Evolutionary conservation across 2,888 invertebrate species (phyloP).

Genomic region (Drosophila buzzatii): DNA sequence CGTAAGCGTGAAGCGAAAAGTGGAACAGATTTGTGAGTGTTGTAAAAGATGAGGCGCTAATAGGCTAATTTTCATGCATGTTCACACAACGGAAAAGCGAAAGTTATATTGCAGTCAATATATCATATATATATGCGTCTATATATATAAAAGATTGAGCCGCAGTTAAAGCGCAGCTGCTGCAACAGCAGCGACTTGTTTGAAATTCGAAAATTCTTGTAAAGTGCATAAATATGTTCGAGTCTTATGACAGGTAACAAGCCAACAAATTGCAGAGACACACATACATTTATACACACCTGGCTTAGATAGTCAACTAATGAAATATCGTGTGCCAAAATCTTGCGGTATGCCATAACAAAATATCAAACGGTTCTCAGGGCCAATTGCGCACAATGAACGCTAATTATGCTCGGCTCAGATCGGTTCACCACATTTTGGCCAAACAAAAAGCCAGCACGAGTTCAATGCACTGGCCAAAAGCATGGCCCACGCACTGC

Average conservation of each 20-base stretch:
- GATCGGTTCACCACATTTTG: slow-evolving; percentile 15
- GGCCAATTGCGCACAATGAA: slow-evolving; percentile 71
- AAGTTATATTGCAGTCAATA: slow-evolving; percentile 53
- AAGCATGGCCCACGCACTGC: slow-evolving; percentile 57
- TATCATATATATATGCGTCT: slow-evolving; percentile 1
- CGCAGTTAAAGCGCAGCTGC: slow-evolving; percentile 24
- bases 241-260: slow-evolving; percentile 70
- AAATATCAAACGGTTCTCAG: slow-evolving; percentile 53
- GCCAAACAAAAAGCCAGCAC: slow-evolving; percentile 23
- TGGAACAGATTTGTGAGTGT: slow-evolving; percentile 53
- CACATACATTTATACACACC: slow-evolving; percentile 30
- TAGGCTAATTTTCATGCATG: slow-evolving; percentile 65
- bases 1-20: slow-evolving; percentile 62
- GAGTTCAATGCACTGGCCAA: slow-evolving; percentile 67
- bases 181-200: slow-evolving; percentile 39
- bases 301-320: slow-evolving; percentile 42
- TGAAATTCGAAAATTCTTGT: slow-evolving; percentile 56
- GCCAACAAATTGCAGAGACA: slow-evolving; percentile 53
- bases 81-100: slow-evolving; percentile 70
- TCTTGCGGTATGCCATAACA: slow-evolving; percentile 44
- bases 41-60: slow-evolving; percentile 68
- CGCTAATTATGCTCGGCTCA: slow-evolving; percentile 66
- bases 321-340: slow-evolving; percentile 67
- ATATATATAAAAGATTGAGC: neutral
- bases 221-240: slow-evolving; percentile 77